A percentile compares a stretch with the other conserved stretches of the same genome.
Evolutionary conservation across 1,140 invertebrate genomes (phyloP).

Genomic region (Acyrthosiphon pisum): DNA sequence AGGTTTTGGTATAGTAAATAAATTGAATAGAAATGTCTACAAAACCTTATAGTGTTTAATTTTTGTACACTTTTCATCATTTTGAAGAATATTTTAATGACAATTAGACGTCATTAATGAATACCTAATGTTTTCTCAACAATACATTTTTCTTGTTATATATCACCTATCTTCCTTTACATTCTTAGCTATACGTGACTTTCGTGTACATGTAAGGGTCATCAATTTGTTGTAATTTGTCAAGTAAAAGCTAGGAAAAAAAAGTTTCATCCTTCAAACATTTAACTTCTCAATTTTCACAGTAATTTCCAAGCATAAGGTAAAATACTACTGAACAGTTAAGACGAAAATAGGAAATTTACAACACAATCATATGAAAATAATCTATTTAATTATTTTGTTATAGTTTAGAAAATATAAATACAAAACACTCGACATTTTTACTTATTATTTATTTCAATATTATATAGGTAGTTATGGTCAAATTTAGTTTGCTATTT

Average conservation of each 20-base stretch:
- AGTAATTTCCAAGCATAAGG: neutral
- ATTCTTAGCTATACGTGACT: neutral
- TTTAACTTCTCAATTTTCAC: neutral
- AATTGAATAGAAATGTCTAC: neutral
- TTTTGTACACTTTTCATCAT: neutral
- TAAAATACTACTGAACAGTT: neutral
- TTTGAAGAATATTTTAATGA: constrained; percentile 17
- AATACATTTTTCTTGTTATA: neutral
- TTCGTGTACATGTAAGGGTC: neutral
- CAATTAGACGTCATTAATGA: neutral
- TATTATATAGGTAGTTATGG: too few species aligned
- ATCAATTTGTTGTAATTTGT: neutral
- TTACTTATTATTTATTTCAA: too few species aligned
- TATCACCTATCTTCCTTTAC: neutral
- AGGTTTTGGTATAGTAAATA: neutral
- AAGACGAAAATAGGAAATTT: neutral
- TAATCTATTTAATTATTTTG: neutral
- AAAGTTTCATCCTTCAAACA: neutral
- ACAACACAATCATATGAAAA: neutral
- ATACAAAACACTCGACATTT: neutral
- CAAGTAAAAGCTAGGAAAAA: neutral
- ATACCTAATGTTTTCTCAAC: neutral
- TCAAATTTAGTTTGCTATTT: too few species aligned
- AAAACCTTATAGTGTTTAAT: neutral
- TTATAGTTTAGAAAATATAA: neutral